Conservation (phyloP, 2,113 vertebrate species). For the Micronycteris hirsuta region DNA sequence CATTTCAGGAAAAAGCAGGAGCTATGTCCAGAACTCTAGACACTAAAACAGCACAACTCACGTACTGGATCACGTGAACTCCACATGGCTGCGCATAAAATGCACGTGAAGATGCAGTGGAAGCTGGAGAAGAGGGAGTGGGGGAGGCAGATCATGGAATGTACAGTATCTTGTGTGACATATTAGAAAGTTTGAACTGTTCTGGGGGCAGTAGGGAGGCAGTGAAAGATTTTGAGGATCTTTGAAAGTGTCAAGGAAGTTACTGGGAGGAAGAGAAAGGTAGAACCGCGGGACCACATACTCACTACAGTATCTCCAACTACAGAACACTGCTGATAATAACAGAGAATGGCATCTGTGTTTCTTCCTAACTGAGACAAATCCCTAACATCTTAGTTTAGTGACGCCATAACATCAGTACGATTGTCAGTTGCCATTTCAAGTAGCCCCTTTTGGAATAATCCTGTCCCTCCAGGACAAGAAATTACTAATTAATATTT, state of each 20-base stretch:
- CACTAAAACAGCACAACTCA: neutral
- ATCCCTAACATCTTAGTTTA: neutral
- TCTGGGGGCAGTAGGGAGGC: neutral
- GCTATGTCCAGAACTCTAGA: neutral
- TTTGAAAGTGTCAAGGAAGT: neutral
- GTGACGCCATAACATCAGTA: neutral
- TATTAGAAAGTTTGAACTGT: neutral
- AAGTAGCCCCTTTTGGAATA: neutral
- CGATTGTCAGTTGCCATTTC: neutral
- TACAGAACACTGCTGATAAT: neutral
- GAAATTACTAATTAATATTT: slow-evolving; percentile 30
- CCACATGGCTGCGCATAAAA: neutral
- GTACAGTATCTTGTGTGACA: neutral
- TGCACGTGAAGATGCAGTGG: accelerated
- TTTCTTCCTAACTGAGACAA: neutral
- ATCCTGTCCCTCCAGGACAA: neutral
- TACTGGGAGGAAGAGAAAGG: neutral
- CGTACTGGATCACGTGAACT: neutral
- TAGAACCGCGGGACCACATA: neutral
- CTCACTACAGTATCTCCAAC: neutral
- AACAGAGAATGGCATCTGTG: neutral
- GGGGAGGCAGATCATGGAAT: neutral
- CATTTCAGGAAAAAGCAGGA: neutral
- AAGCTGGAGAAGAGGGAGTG: too few species aligned
- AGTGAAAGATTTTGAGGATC: neutral